Conservation (phyloP, 1,140 invertebrate genomes). For the Platyscapa corneri region DNA sequence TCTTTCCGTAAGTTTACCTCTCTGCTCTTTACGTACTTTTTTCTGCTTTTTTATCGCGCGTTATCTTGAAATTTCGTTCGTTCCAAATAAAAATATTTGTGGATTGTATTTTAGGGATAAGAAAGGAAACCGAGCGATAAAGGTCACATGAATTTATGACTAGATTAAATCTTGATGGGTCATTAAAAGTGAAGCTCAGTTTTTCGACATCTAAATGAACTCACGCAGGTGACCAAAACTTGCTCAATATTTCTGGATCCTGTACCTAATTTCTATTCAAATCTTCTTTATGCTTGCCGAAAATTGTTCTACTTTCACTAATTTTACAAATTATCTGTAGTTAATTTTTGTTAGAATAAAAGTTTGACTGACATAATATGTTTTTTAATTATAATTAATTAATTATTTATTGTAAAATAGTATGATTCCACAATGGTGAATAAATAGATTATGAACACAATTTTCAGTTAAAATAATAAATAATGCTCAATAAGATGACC, state of each 20-base stretch:
- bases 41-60: constrained; percentile 1
- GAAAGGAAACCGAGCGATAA: not conserved
- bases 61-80: constrained; percentile 11
- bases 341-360: too few relatives aligned
- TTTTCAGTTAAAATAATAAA: too few relatives aligned
- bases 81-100: constrained; percentile 20
- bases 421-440: too few relatives aligned
- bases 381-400: too few relatives aligned
- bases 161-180: constrained; percentile 18
- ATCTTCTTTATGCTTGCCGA: not conserved
- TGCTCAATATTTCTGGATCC: not conserved
- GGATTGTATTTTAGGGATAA: not conserved
- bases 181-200: constrained; percentile 13
- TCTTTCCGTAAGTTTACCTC: not conserved
- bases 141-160: constrained; percentile 36
- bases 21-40: not conserved
- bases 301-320: not conserved
- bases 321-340: too few relatives aligned
- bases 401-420: too few relatives aligned
- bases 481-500: too few relatives aligned
- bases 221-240: not conserved
- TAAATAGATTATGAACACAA: too few relatives aligned
- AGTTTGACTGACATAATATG: too few relatives aligned
- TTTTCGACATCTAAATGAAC: not conserved
- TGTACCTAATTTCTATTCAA: not conserved